These are phyloP conservation scores for Apaloderma vittatum DNA, from an alignment of 2,113 vertebrate genomes.

Conservation along the genomic window DNA sequence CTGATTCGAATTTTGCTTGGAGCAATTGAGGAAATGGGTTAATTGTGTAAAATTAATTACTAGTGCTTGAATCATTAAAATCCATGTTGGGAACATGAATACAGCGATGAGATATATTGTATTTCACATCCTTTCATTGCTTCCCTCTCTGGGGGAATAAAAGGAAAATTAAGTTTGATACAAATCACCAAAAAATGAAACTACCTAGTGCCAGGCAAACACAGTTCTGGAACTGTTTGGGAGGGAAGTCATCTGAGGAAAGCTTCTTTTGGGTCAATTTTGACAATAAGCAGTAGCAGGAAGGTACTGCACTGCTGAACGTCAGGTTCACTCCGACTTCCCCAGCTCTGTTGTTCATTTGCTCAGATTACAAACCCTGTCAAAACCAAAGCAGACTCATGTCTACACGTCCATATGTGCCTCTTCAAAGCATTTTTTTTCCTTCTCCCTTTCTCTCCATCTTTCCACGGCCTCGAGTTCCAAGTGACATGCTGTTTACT, in stretches of 20 bases:
- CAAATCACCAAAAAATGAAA: not conserved
- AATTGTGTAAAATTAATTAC: constrained; percentile 21
- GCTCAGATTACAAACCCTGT: not conserved
- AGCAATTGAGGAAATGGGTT: constrained; percentile 14
- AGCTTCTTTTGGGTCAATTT: not conserved
- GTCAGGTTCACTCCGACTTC: not conserved
- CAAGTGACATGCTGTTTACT: not conserved
- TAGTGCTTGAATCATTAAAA: not conserved
- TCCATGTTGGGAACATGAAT: not conserved
- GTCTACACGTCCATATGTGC: not conserved
- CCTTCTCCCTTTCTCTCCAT: not conserved
- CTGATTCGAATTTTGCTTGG: not conserved
- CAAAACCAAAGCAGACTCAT: not conserved
- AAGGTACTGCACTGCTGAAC: not conserved
- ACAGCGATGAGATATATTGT: not conserved
- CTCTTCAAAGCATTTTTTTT: not conserved
- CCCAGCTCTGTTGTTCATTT: not conserved
- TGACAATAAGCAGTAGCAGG: not conserved
- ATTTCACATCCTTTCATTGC: not conserved
- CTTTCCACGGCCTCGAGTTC: not conserved
- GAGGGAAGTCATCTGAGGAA: not conserved
- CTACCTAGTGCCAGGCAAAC: not conserved
- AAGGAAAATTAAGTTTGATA: not conserved
- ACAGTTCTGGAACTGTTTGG: not conserved
- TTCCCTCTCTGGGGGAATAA: not conserved